Base-by-base conservation (phyloP, 2,888 invertebrate genomes). In the Nemotelus nigrinus region DNA sequence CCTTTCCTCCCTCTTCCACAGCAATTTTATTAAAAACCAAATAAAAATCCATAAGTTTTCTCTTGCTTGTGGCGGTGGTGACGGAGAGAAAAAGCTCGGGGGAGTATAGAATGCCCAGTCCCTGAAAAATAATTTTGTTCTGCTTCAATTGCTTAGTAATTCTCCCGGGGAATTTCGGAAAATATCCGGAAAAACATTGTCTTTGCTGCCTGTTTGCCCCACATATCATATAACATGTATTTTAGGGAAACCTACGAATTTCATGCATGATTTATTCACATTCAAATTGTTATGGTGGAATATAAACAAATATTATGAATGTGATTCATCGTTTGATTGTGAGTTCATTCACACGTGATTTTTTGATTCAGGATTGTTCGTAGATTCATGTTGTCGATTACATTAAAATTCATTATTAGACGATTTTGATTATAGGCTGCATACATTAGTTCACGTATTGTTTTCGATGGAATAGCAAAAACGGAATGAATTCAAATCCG, bases 191-290 rank as follows among this genome's bases (percentile, higher is more conserved):
- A 74, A 74, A 60, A 60, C 60, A 74, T 41, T 50, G 48, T 74
- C 74, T 50, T 72, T 63, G 60, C 2, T 47, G 48, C 43, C 8
- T 47, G 65, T 7, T 10, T 39, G n/a, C 10, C 2, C 50, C 48
- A 39, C 25, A 39, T 47, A 47, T 3, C 58, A 25, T 47, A 55
- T 57, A 8, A 60, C 8, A 57, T 72, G 43, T 74, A 2, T 60
- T 55, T 45, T 50, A 44, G 41, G 55, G 55, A 65, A 76, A 76
- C 67, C 64, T 53, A 64, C 65, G 45, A 53, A 71, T 65, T 76
- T 76, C 76, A 76, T 64, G 76, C 76, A 76, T 65, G 76, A 76
- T 60, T 65, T 65, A 76, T 64, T 76, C 50, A 55, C 64, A 72
- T 72, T 72, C 58, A 72, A 72, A 72, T 58, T 48, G 57, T 58